Base-by-base conservation (phyloP, 2,113 vertebrate genomes). In the Trinectes maculatus region DNA sequence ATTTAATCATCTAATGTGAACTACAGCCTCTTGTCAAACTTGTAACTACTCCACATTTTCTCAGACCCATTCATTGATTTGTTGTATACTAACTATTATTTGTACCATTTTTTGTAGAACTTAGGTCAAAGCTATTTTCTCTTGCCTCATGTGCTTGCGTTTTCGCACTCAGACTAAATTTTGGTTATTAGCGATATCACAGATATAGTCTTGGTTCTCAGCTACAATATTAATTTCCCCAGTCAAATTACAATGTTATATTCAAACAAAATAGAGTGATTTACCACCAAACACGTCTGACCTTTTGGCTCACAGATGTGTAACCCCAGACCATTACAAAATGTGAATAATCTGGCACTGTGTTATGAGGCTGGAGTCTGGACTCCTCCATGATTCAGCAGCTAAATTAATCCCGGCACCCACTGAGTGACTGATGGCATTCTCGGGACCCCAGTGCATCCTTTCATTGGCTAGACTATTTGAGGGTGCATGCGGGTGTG, bases 401-500 rank as follows among this genome's bases (percentile, higher is more conserved):
- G 82, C 84, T 88, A 90, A 89, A 89, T 82, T 87, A 78, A 87
- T 89, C 87, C 69, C 40, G 69, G 80, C 89, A 88, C 84, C 84
- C 61, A 87, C 62, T 71, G 81, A 88, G 84, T 84, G 90, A 90
- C 86, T 85, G 86, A 90, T 87, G 89, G 89, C 88, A 91, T 91
- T 92, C 85, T 82, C 85, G 60, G 84, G 80, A 68, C 68, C 73
- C 29, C 66, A 58, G 56, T 62, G 80, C 72, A 69, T 73, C 62
- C 79, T 54, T 60, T 60, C 61, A 52, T 40, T 62, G 74, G 77
- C 67, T 65, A 39, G 70, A 46, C 77, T 62, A 42, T 67, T 77
- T 39, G 57, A 48, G 72, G 13, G 57, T 73, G 63, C 4, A 25
- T 86, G 73, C 57, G 51, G 68, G n/a, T 61, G 61, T 51, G 77